Evolutionary conservation across 2,888 invertebrate species (phyloP).

Genomic region (Thumatha senex): DNA sequence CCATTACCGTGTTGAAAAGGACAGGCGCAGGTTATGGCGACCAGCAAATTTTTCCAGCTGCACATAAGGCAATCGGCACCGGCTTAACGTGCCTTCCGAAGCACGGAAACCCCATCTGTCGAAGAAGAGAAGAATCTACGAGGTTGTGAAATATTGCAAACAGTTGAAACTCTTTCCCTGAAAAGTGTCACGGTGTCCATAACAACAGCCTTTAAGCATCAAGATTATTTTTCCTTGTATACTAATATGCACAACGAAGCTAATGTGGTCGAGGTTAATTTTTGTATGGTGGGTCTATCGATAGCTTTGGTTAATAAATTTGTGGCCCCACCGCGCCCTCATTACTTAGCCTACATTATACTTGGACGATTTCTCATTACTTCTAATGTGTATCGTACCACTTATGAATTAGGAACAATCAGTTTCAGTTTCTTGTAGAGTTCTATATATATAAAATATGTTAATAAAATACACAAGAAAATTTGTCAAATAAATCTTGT

Average conservation of each 20-base stretch:
- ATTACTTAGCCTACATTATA: conserved; percentile 59
- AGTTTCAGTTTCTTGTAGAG: not conserved
- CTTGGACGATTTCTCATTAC: conserved; percentile 55
- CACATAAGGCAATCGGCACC: too few species aligned
- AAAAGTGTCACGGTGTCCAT: not conserved
- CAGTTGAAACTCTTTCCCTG: too few species aligned
- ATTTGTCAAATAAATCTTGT: too few species aligned
- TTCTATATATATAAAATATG: too few species aligned
- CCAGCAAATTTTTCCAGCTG: too few species aligned
- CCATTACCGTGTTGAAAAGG: too few species aligned
- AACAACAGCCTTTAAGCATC: conserved; percentile 40
- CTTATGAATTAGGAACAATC: conserved; percentile 44
- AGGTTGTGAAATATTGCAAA: too few species aligned
- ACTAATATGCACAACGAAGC: conserved; percentile 66
- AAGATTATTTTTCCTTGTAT: conserved; percentile 40
- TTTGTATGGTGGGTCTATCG: conserved; percentile 69
- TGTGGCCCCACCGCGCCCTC: conserved; percentile 63
- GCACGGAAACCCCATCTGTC: too few species aligned
- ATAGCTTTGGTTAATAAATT: conserved; percentile 80
- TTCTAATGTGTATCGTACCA: conserved; percentile 42
- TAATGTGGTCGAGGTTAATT: conserved; percentile 77
- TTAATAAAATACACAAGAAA: too few species aligned
- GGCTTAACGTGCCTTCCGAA: too few species aligned
- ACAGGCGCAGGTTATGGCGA: too few species aligned
- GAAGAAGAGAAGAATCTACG: too few species aligned